These are phyloP conservation scores for Margaritifera margaritifera DNA, from an alignment of 2,888 invertebrate species.

Conservation along the genomic window DNA sequence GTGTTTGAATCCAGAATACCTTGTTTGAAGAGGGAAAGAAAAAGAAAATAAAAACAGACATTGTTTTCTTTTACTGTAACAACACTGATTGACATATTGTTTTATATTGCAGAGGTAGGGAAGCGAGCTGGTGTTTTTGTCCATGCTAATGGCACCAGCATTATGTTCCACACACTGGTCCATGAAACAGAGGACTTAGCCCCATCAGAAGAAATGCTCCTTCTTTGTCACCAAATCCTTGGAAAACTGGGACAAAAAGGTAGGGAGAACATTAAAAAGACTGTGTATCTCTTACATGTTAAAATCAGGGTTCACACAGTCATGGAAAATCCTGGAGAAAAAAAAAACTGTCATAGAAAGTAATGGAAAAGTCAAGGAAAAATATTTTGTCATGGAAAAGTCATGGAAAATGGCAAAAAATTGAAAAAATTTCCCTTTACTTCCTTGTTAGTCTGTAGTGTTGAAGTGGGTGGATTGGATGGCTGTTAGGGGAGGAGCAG, in stretches of 20 bases:
- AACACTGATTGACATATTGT: not conserved
- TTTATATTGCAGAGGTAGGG: conserved; percentile 55
- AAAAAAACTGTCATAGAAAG: no score
- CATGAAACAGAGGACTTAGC: conserved; percentile 54
- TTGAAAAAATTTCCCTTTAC: no score
- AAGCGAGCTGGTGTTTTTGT: conserved; percentile 65
- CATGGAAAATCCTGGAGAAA: no score
- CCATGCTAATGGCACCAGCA: conserved; percentile 63
- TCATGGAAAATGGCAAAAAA: no score
- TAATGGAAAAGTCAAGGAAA: no score
- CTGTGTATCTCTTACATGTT: not conserved
- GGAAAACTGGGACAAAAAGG: conserved; percentile 70
- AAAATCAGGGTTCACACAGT: not conserved
- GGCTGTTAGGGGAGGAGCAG: no score
- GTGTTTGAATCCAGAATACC: no score
- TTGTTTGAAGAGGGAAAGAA: not conserved
- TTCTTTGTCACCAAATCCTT: conserved; percentile 65
- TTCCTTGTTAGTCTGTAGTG: no score
- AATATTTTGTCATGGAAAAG: no score
- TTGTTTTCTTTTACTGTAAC: not conserved
- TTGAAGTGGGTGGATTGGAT: no score
- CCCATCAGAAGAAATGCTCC: conserved; percentile 58
- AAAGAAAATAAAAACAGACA: not conserved
- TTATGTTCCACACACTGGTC: conserved; percentile 63
- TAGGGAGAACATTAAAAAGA: conserved; percentile 21